Conservation (phyloP, 2,797 vertebrate species). For the Gorsachius magnificus region DNA sequence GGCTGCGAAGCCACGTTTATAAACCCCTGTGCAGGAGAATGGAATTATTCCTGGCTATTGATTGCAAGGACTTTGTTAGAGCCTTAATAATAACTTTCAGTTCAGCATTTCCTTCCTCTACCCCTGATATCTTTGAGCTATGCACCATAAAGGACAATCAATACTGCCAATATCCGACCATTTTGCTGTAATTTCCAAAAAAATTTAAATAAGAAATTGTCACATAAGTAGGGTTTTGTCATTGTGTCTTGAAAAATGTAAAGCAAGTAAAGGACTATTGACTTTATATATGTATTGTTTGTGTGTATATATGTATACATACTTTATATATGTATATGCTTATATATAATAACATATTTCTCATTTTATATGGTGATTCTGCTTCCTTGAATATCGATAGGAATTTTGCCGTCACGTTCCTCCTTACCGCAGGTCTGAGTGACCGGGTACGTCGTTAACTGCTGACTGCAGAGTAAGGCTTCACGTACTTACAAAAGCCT, state of each 20-base stretch:
- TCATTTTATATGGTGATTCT: not conserved
- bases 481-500: not conserved
- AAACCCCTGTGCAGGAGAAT: slow-evolving; percentile 51
- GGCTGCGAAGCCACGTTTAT: slow-evolving; percentile 25
- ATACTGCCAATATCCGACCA: slow-evolving; percentile 49
- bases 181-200: slow-evolving; percentile 52
- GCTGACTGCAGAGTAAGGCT: not conserved
- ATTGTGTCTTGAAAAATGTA: slow-evolving; percentile 5
- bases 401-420: not conserved
- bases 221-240: not conserved
- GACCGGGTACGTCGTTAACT: not conserved
- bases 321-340: not conserved
- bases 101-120: slow-evolving; percentile 55
- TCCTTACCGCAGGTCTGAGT: not conserved
- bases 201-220: not conserved
- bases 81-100: slow-evolving; percentile 57
- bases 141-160: slow-evolving; percentile 51
- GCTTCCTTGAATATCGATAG: not conserved
- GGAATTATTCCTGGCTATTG: slow-evolving; percentile 66
- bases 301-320: not conserved
- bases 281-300: not conserved
- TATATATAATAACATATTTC: not conserved
- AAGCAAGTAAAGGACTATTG: not conserved
- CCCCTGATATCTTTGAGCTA: slow-evolving; percentile 34
- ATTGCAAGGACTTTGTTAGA: slow-evolving; percentile 62